Evolutionary conservation across 2,113 vertebrate species (phyloP).

Genomic region (Gopherus evgoodei): DNA sequence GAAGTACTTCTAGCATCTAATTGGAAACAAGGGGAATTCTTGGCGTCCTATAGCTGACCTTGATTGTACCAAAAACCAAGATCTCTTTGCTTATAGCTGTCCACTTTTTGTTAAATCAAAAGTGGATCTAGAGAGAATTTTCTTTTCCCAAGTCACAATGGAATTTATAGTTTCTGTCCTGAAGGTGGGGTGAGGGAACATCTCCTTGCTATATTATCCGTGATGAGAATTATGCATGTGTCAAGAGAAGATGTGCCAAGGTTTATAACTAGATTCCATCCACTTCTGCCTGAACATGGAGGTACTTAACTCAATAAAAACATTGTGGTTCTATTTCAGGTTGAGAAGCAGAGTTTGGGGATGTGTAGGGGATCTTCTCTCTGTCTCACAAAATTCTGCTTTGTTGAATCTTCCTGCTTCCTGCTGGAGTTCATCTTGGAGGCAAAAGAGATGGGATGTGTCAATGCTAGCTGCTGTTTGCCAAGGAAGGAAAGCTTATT

Average conservation of each 20-base stretch:
- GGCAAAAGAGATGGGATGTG: neutral
- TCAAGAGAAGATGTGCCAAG: neutral
- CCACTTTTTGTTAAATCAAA: slow-evolving; percentile 30
- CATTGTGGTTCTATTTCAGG: neutral
- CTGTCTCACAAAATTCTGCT: neutral
- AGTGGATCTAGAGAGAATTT: neutral
- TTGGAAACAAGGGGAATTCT: slow-evolving; percentile 76
- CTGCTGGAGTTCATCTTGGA: neutral
- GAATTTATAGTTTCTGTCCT: slow-evolving; percentile 1
- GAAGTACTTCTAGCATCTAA: slow-evolving; percentile 68
- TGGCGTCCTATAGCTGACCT: slow-evolving; percentile 59
- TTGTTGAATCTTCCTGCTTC: neutral
- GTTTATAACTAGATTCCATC: rapidly evolving
- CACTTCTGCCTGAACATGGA: neutral
- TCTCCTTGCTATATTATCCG: neutral
- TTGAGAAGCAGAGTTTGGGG: neutral
- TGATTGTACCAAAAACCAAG: slow-evolving; percentile 48
- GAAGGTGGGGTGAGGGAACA: neutral
- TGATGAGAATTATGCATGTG: neutral
- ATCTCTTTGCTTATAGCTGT: slow-evolving; percentile 44
- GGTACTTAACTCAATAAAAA: neutral
- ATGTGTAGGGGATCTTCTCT: neutral
- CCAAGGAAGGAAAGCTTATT: neutral
- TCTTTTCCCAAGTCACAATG: neutral
- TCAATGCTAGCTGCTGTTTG: neutral